Evolutionary conservation across 1,140 invertebrate species (phyloP), one percentile per base, ranked within the genome.

Genomic region (Pseudachorutes palmiensis): DNA sequence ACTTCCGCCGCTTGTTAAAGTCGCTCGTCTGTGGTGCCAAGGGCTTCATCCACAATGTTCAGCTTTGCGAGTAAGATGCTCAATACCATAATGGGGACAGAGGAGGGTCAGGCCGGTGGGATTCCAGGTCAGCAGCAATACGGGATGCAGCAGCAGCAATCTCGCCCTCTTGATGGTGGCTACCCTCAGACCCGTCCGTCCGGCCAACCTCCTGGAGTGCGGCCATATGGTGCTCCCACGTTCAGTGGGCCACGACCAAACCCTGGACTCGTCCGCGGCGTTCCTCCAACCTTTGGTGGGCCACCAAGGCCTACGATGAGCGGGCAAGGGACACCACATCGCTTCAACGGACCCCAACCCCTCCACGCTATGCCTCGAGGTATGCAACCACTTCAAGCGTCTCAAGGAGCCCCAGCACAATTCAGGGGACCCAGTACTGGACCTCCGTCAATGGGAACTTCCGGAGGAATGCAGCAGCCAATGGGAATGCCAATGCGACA

Each of bases 21-120:
- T n/a, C n/a, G n/a, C n/a, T n/a, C n/a, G n/a, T n/a, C n/a, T n/a
- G n/a, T n/a, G n/a, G n/a, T n/a, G n/a, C n/a, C n/a, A n/a, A n/a
- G n/a, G n/a, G n/a, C n/a, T n/a, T n/a, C n/a, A n/a, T n/a, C n/a
- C n/a, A 72, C 60, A 64, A 80, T 80, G 79, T 78, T 80, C 69
- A 79, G 76, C 70, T 79, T 79, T 69, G 78, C 78, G 5, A 79
- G 75, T 69, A 80, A 80, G 70, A 79, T 80, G 76, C 74, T 80
- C 64, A 80, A 80, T 69, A 78, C 77, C 72, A 77, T 80, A 19
- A 79, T 80, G 69, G 78, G 78, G 60, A 76, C 75, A 49, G 77
- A 75, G 32, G 76, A 79, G 49, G 63, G 57, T 28, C 72, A 66
- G 36, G 72, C 55, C 45, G 61, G 59, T 59, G 66, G 63, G 28